phyloP scores from a whole-genome alignment of 2,888 invertebrate genomes.

The Cerceris ruficornis region DNA sequence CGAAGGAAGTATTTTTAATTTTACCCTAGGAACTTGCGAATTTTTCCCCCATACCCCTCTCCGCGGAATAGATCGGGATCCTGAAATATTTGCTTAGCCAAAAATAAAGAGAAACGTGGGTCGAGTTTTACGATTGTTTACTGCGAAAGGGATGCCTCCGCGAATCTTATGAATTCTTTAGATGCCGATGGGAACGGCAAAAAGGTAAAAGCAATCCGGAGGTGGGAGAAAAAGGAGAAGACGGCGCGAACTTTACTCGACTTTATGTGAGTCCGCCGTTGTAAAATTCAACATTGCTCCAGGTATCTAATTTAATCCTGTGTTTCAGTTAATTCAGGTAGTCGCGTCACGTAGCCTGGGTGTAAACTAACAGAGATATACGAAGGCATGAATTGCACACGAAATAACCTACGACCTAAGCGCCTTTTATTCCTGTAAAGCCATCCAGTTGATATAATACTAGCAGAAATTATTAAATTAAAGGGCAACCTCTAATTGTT shows the following conservation, averaged over 20 bases:
- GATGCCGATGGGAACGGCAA: slow-evolving; percentile 57
- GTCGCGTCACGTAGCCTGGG: slow-evolving; percentile 56
- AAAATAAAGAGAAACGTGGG: slow-evolving; percentile 56
- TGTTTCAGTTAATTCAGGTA: slow-evolving; percentile 53
- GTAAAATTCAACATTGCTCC: slow-evolving; percentile 61
- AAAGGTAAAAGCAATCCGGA: slow-evolving; percentile 54
- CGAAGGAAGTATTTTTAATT: slow-evolving; percentile 60
- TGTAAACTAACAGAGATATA: slow-evolving; percentile 57
- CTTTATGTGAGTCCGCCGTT: slow-evolving; percentile 50
- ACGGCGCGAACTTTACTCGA: slow-evolving; percentile 51
- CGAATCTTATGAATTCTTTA: slow-evolving; percentile 70
- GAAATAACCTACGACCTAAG: slow-evolving; percentile 16
- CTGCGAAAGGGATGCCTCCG: slow-evolving; percentile 57
- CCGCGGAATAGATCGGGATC: slow-evolving; percentile 31
- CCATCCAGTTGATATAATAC: neutral
- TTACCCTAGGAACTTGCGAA: slow-evolving; percentile 12
- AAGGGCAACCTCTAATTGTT: too few relatives aligned
- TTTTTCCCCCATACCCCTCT: neutral
- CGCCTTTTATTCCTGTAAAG: neutral
- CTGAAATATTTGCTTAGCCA: slow-evolving; percentile 44
- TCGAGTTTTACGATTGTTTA: slow-evolving; percentile 65
- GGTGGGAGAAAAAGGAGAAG: slow-evolving; percentile 10
- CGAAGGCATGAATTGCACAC: slow-evolving; percentile 27
- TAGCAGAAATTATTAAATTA: too few relatives aligned
- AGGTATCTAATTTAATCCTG: slow-evolving; percentile 58